Evolutionary conservation across 2,888 invertebrate genomes (phyloP).

Genomic region (Lagria hirta): DNA sequence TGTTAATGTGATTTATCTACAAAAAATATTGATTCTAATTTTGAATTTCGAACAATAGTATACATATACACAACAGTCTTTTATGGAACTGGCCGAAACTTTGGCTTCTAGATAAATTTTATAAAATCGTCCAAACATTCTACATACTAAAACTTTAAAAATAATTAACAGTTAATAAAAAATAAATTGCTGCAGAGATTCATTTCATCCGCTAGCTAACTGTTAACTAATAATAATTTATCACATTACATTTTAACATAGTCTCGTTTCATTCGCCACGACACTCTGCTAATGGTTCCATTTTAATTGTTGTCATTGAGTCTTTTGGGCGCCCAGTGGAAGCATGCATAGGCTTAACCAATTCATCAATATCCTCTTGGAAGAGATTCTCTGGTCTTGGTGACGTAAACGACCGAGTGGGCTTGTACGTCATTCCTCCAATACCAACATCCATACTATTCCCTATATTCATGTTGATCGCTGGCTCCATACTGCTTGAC

Average conservation of each 20-base stretch:
- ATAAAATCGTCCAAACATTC: conserved; percentile 53
- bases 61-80: conserved; percentile 72
- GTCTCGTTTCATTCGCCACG: conserved; percentile 64
- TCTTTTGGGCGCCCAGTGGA: conserved; percentile 54
- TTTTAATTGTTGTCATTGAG: conserved; percentile 66
- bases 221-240: conserved; percentile 51
- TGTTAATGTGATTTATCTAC: conserved; percentile 44
- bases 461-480: conserved; percentile 50
- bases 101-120: conserved; percentile 54
- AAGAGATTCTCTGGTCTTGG: conserved; percentile 63
- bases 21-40: conserved; percentile 50
- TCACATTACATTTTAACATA: conserved; percentile 54
- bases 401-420: conserved; percentile 63
- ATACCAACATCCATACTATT: conserved; percentile 61
- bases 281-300: conserved; percentile 69
- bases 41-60: conserved; percentile 55
- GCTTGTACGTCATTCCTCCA: conserved; percentile 67
- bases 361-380: conserved; percentile 64
- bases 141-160: conserved; percentile 49
- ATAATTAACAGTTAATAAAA: conserved; percentile 43
- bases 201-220: conserved; percentile 11
- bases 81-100: conserved; percentile 67
- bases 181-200: conserved; percentile 11
- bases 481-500: conserved; percentile 55
- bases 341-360: conserved; percentile 62